Base-by-base conservation (phyloP, 2,113 vertebrate genomes). In the Corythoichthys intestinalis region DNA sequence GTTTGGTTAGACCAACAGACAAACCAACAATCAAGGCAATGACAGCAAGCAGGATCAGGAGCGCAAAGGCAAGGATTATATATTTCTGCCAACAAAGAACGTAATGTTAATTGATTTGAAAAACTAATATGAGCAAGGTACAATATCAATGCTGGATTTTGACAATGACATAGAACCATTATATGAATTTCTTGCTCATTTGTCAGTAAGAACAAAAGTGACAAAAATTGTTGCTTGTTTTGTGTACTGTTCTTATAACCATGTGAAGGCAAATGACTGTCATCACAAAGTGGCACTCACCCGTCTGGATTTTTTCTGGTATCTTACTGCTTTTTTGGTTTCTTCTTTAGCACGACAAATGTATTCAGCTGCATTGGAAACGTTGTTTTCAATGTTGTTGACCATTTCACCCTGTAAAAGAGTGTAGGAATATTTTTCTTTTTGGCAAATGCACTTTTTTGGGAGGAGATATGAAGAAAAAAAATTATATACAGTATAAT, bases 361-460 rank as follows among this genome's bases (percentile, higher is more conserved):
- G 0, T 97, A 98, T 67, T 98, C 96, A 0, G 84, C 77, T 0
- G 96, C 94, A 10, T 92, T 96, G 81, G 85, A 91, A 10, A 98
- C 93, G 0, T 97, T 95, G 37, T 93, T 95, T 74, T 98, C 96
- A 54, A 97, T 97, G 90, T 94, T 98, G 90, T 98, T 94, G 64
- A 98, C 91, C 95, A 97, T 96, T 49, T 98, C 96, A 0, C 96
- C 96, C 96, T 98, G 74, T 73, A 34, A 89, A 79, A 69, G 6
- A 70, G 1, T 34, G 71, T 64, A 2, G 20, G 9, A 57, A 20
- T 17, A 15, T 4, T 44, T 63, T 50, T 47, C 53, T 62, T 68
- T 44, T 2, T 12, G 13, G 54, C 10, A 64, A 56, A 46, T 35
- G 14, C 3, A 28, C 39, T 41, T 54, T 54, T 54, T 20, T 3